These are phyloP conservation scores for Rhizomys pruinosus DNA, from an alignment of 2,113 vertebrate genomes.

Conservation along the genomic window DNA sequence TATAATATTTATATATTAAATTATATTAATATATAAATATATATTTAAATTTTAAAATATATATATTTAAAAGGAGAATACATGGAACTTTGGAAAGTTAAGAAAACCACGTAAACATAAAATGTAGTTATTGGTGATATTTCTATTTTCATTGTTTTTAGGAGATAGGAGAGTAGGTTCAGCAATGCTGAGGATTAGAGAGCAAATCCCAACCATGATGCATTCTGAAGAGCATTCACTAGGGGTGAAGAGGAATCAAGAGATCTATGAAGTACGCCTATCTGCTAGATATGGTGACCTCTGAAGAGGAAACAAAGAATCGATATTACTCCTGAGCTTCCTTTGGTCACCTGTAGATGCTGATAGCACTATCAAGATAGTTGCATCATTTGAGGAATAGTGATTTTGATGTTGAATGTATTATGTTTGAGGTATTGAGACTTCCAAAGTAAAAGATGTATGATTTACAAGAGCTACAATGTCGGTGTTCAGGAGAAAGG, in stretches of 20 bases:
- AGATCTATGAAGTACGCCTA: not conserved
- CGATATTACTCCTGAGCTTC: not conserved
- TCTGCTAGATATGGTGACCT: not conserved
- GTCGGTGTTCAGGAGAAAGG: not conserved
- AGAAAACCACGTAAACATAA: not conserved
- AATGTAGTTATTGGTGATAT: not conserved
- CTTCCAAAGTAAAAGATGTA: not conserved
- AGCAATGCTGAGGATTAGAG: not conserved
- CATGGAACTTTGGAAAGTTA: not conserved
- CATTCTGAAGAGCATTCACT: accelerated
- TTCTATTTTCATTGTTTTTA: not conserved
- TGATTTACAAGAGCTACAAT: not conserved
- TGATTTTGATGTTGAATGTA: not conserved
- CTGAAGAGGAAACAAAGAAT: not conserved
- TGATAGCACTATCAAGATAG: not conserved
- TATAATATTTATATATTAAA: no score
- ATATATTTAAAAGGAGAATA: not conserved
- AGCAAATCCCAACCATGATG: not conserved
- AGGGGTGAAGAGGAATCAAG: not conserved
- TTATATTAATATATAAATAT: no score
- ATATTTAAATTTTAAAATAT: no score
- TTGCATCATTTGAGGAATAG: not conserved
- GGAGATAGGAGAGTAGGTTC: not conserved
- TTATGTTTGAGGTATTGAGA: not conserved
- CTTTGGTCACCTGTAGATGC: not conserved